phyloP scores from a whole-genome alignment of 2,113 vertebrate species.

The Irena cyanogastra region DNA sequence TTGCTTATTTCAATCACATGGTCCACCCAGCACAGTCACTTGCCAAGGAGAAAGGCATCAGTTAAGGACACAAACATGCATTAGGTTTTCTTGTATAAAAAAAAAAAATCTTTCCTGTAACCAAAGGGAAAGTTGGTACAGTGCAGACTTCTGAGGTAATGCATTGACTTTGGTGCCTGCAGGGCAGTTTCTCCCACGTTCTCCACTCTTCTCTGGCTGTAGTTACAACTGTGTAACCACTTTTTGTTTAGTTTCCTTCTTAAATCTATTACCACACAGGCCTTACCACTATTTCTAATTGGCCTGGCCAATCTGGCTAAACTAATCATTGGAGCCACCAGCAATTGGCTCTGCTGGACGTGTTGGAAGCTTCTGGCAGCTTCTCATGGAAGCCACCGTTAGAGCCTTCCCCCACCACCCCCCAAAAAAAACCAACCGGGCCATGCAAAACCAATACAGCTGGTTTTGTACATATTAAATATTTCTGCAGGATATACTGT shows the following conservation, averaged over 20 bases:
- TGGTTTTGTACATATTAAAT: not conserved
- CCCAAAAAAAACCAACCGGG: not conserved
- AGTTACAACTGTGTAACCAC: not conserved
- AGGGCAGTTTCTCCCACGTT: not conserved
- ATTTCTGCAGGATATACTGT: not conserved
- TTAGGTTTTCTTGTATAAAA: not conserved
- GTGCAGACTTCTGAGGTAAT: not conserved
- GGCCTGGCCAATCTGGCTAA: too few species aligned
- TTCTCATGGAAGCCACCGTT: not conserved
- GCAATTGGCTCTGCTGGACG: not conserved
- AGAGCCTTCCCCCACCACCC: rapidly evolving
- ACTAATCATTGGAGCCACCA: not conserved
- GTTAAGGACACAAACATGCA: not conserved
- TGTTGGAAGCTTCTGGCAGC: not conserved
- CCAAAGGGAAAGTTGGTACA: not conserved
- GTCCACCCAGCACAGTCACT: not conserved
- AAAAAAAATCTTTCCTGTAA: not conserved
- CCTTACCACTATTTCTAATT: rapidly evolving
- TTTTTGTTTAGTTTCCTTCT: not conserved
- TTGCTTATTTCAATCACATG: not conserved
- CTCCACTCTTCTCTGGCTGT: not conserved
- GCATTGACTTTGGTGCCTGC: not conserved
- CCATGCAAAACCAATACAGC: not conserved
- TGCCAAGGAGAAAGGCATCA: not conserved
- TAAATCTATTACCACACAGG: not conserved